Evolutionary conservation across 1,140 invertebrate species (phyloP).

Genomic region (Liolophura sinensis): DNA sequence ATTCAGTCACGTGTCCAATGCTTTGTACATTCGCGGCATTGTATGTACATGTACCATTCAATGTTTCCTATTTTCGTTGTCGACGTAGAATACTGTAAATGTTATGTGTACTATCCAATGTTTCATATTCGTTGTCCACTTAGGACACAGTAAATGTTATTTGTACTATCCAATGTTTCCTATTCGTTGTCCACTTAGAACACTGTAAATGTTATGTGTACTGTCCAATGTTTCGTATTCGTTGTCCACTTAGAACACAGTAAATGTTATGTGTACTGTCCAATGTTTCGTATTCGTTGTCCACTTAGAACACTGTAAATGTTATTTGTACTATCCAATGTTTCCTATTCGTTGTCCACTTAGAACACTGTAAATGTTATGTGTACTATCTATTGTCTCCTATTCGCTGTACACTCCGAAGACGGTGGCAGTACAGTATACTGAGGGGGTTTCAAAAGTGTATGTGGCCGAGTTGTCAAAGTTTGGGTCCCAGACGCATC

Average conservation of each 20-base stretch:
- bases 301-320: not conserved
- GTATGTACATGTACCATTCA: too few relatives aligned
- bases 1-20: too few relatives aligned
- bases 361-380: not conserved
- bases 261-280: not conserved
- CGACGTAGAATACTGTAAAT: not conserved
- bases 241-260: not conserved
- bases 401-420: slow-evolving; percentile 52
- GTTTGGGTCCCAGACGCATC: slow-evolving; percentile 48
- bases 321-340: not conserved
- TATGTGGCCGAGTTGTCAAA: slow-evolving; percentile 46
- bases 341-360: not conserved
- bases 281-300: not conserved
- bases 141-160: not conserved
- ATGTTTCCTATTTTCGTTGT: not conserved
- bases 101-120: not conserved
- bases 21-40: too few relatives aligned
- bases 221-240: not conserved
- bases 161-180: not conserved
- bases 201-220: not conserved
- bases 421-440: slow-evolving; percentile 47
- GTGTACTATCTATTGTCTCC: not conserved
- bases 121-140: not conserved
- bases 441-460: slow-evolving; percentile 32
- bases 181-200: not conserved